phyloP scores from a whole-genome alignment of 2,113 vertebrate species.

The Oplegnathus fasciatus region DNA sequence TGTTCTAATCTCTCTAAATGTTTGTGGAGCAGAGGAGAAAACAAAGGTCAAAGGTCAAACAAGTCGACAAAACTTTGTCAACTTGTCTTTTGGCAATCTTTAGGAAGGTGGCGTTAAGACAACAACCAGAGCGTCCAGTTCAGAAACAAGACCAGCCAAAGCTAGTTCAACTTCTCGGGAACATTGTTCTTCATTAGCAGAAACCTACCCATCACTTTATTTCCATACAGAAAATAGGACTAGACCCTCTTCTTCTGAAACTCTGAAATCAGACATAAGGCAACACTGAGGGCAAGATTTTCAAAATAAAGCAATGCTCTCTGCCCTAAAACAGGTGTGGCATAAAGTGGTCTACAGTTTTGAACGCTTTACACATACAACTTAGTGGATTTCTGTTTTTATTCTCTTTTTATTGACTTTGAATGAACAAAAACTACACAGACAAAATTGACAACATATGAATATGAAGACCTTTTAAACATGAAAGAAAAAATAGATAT shows the following conservation, averaged over 20 bases:
- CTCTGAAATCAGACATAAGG: no score
- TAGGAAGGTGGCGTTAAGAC: background rate
- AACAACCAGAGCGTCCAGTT: background rate
- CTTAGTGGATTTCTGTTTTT: no score
- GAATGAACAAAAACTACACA: no score
- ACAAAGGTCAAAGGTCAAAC: background rate
- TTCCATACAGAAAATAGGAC: background rate
- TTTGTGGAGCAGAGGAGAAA: background rate
- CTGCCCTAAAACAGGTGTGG: no score
- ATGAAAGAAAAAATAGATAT: no score
- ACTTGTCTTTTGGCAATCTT: background rate
- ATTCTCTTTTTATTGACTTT: no score
- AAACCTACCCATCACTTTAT: background rate
- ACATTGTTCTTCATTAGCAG: no score
- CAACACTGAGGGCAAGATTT: no score
- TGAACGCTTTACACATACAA: background rate
- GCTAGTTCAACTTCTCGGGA: background rate
- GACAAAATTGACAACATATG: no score
- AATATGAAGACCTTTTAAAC: no score
- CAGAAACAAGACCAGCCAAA: background rate
- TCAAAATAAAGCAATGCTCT: background rate
- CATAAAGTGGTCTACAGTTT: background rate
- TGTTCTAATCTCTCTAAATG: background rate
- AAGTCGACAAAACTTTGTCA: background rate
- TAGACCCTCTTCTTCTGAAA: background rate